Conservation (phyloP, 1,140 invertebrate species). For the Pseudomyrmex concolor region DNA sequence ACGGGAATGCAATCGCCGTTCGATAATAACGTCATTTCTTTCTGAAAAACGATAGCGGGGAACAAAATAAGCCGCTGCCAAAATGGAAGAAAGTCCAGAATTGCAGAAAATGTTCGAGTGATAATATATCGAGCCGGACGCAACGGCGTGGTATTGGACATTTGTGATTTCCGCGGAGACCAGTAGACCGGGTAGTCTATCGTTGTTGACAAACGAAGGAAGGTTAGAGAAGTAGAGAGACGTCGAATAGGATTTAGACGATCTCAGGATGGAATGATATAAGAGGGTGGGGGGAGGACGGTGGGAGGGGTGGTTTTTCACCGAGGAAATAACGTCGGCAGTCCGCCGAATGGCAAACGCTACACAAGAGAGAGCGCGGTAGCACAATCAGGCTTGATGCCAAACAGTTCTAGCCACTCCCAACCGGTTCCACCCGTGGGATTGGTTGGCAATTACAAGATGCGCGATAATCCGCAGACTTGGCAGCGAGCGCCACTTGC, state of each 20-base stretch:
- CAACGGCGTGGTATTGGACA: constrained; percentile 62
- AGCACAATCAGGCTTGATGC: constrained; percentile 84
- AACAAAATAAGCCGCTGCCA: constrained; percentile 36
- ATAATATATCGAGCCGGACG: constrained; percentile 46
- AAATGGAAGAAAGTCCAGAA: constrained; percentile 40
- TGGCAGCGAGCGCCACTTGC: constrained; percentile 82
- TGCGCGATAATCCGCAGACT: constrained; percentile 85
- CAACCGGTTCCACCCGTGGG: constrained; percentile 81
- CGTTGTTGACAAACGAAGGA: constrained; percentile 72
- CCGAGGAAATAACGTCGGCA: constrained; percentile 72
- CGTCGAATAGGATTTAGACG: constrained; percentile 74
- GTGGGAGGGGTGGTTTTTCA: constrained; percentile 40
- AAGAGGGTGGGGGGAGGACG: constrained; percentile 43
- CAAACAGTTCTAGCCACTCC: constrained; percentile 82
- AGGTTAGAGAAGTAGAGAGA: constrained; percentile 66
- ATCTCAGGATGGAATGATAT: constrained; percentile 66
- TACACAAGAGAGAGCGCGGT: constrained; percentile 73
- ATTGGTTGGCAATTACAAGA: constrained; percentile 85
- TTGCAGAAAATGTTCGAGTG: constrained; percentile 40
- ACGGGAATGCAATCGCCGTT: neutral
- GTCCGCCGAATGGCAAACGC: constrained; percentile 77
- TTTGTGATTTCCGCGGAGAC: constrained; percentile 71
- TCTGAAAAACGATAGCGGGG: neutral
- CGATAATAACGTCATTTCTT: neutral
- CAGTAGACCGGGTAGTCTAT: constrained; percentile 61